These are phyloP conservation scores for Hyposmocoma kahamanoa DNA, from an alignment of 1,140 invertebrate species.

Conservation along the genomic window DNA sequence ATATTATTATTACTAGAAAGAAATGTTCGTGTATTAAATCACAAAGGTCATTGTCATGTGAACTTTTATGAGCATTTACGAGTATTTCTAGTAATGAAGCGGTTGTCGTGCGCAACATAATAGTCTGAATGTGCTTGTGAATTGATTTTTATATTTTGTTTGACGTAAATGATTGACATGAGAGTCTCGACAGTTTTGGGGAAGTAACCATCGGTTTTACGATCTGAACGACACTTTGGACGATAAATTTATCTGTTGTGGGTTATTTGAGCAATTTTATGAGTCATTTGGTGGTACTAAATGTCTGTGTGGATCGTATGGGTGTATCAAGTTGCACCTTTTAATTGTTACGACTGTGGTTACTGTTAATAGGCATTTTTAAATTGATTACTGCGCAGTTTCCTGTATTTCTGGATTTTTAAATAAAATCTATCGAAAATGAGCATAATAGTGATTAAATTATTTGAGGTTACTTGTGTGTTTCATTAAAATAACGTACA, in stretches of 20 bases:
- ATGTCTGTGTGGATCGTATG: slow-evolving; percentile 36
- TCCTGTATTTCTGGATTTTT: no score
- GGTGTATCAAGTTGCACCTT: slow-evolving; percentile 32
- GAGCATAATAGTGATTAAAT: no score
- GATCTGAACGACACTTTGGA: slow-evolving; percentile 40
- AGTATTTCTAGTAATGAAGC: slow-evolving; percentile 62
- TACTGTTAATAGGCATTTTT: neutral
- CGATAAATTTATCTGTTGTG: slow-evolving; percentile 62
- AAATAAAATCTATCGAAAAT: no score
- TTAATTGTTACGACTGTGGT: slow-evolving; percentile 10
- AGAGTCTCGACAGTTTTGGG: slow-evolving; percentile 32
- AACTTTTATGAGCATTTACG: slow-evolving; percentile 38
- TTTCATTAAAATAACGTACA: no score
- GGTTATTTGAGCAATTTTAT: slow-evolving; percentile 68
- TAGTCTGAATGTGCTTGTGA: slow-evolving; percentile 49
- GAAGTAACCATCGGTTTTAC: slow-evolving; percentile 46
- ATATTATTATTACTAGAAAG: slow-evolving; percentile 59
- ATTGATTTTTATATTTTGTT: slow-evolving; percentile 74
- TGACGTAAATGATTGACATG: slow-evolving; percentile 72
- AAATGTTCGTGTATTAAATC: slow-evolving; percentile 50
- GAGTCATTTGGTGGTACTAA: slow-evolving; percentile 60
- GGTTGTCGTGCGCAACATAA: slow-evolving; percentile 52
- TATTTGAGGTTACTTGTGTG: no score
- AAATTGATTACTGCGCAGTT: no score
- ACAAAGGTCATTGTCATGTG: slow-evolving; percentile 23